Evolutionary conservation across 2,888 invertebrate species (phyloP).

Genomic region (Cheilosia vulpina): DNA sequence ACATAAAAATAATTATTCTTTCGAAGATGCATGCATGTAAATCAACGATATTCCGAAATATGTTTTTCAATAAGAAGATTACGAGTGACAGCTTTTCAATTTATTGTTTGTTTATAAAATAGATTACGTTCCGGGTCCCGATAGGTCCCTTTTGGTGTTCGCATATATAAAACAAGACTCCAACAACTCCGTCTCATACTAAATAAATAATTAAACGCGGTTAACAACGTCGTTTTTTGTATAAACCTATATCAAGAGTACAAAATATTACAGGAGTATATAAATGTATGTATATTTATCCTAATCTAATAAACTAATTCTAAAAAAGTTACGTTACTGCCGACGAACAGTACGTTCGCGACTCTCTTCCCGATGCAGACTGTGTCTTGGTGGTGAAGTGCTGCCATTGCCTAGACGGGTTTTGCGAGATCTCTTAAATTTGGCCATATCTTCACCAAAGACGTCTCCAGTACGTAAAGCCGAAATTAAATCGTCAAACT

Average conservation of each 20-base stretch:
- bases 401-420: conserved; percentile 85
- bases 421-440: conserved; percentile 92
- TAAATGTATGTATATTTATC: conserved; percentile 45
- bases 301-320: conserved; percentile 30
- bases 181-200: conserved; percentile 42
- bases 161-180: conserved; percentile 33
- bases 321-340: conserved; percentile 77
- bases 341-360: conserved; percentile 86
- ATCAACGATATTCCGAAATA: conserved; percentile 13
- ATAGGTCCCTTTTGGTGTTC: conserved; percentile 54
- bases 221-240: conserved; percentile 40
- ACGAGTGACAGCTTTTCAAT: conserved; percentile 21
- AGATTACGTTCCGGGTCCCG: conserved; percentile 14
- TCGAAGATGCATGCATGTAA: conserved; percentile 19
- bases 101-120: conserved; percentile 31
- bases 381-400: conserved; percentile 87
- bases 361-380: conserved; percentile 88
- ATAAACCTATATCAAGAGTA: conserved; percentile 63
- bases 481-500: conserved; percentile 98
- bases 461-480: conserved; percentile 97
- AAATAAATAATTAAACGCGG: conserved; percentile 61
- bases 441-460: conserved; percentile 97
- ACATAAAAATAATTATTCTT: conserved; percentile 17
- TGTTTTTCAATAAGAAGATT: conserved; percentile 11
- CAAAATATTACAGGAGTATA: conserved; percentile 65